Base-by-base conservation (phyloP, 2,888 invertebrate species). In the Drosophila eohydei region DNA sequence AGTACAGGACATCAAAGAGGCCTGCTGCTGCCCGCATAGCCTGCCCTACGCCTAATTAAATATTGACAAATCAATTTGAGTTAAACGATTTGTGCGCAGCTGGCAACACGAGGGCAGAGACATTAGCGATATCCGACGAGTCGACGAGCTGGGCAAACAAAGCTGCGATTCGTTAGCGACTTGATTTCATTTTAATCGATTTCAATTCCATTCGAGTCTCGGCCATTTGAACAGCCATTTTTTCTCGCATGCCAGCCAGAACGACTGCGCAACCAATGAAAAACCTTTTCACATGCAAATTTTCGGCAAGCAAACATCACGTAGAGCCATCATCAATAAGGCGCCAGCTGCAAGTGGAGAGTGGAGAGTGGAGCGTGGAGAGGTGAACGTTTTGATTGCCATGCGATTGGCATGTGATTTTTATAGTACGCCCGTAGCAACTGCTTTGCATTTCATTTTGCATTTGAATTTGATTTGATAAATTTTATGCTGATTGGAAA, bases 51-150 rank as follows among this genome's bases (percentile, higher is more conserved):
- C 69, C 86, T 89, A 87, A 89, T 87, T 87, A 87, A 89, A 87
- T 89, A 87, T 87, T 87, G 86, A 89, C 86, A 87, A 89, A 77
- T 87, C 89, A 87, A 87, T 87, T 89, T 80, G 82, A 87, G 89
- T 84, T 89, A 89, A 89, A 79, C 88, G 87, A 86, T 89, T 86
- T 88, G 81, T 78, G 87, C 68, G 83, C 87, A 86, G 89, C 87
- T 88, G 88, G 59, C 34, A 58, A 68, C 58, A 44, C 54, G 57
- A 46, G 57, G 60, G 14, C 58, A 26, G 41, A 40, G 55, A 64
- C 78, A 65, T 70, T 80, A 64, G 65, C 76, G 78, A 67, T 58
- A 75, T 78, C 60, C 73, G 58, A 46, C 55, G 14, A 21, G 21
- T 26, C 52, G 51, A 43, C 46, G 62, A 63, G 16, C 67, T 71